Percentiles rank a stretch among this genome's conserved stretches.
Conservation (phyloP, 2,888 invertebrate genomes). For the Hyles lineata region DNA sequence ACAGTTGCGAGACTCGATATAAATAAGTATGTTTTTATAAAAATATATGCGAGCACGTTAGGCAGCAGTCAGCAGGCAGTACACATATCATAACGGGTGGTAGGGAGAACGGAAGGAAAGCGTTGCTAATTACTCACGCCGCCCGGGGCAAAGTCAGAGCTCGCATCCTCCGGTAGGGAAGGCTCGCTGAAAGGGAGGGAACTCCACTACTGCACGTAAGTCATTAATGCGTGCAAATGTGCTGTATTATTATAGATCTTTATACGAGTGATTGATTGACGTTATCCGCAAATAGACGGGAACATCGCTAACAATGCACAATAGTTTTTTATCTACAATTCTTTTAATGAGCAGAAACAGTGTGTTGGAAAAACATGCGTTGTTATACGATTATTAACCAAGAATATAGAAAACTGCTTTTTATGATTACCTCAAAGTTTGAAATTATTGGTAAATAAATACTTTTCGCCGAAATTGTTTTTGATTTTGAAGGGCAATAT, state of each 20-base stretch:
- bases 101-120: slow-evolving; percentile 73
- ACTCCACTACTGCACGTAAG: slow-evolving; percentile 45
- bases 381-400: no score
- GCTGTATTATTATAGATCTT: slow-evolving; percentile 12
- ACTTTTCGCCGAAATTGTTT: no score
- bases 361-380: no score
- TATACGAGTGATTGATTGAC: slow-evolving; percentile 12
- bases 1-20: background rate
- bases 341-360: background rate
- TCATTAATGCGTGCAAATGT: slow-evolving; percentile 30
- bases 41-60: slow-evolving; percentile 38
- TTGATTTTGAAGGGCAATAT: no score
- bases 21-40: slow-evolving; percentile 6
- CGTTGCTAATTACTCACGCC: slow-evolving; percentile 77
- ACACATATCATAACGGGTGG: slow-evolving; percentile 32
- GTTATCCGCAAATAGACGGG: slow-evolving; percentile 21
- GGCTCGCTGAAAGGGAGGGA: slow-evolving; percentile 54
- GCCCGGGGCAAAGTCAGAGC: slow-evolving; percentile 64
- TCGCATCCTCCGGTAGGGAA: slow-evolving; percentile 49
- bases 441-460: no score
- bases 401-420: no score
- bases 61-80: slow-evolving; percentile 39
- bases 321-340: background rate
- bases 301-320: background rate
- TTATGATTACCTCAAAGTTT: no score